These are phyloP conservation scores for Gallinago jamesoni DNA, from an alignment of 2,113 vertebrate species.

Conservation along the genomic window DNA sequence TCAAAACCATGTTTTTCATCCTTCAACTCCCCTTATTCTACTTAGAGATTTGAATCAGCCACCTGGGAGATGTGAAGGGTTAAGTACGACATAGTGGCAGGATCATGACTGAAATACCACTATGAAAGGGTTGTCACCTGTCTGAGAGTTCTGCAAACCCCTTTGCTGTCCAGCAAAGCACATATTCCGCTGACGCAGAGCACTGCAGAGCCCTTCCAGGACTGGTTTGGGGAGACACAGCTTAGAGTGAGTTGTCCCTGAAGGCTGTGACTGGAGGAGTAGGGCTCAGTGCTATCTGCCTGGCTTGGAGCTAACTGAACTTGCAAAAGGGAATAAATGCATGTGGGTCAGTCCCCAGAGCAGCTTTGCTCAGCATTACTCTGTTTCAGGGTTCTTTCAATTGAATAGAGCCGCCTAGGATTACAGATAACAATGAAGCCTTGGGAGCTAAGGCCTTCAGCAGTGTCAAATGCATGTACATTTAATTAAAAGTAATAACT, in stretches of 20 bases:
- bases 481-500: slow-evolving; percentile 27
- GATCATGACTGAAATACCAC: neutral
- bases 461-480: neutral
- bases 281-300: neutral
- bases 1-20: neutral
- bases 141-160: neutral
- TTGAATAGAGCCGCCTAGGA: neutral
- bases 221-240: neutral
- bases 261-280: neutral
- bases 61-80: neutral
- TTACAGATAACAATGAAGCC: neutral
- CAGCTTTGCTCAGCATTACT: neutral
- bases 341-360: neutral
- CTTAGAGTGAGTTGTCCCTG: fast-evolving
- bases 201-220: neutral
- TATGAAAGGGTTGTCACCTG: neutral
- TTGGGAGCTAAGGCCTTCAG: neutral
- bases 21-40: neutral
- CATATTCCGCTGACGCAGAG: neutral
- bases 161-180: neutral
- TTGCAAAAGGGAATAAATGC: neutral
- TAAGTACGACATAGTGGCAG: neutral
- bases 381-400: neutral
- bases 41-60: neutral
- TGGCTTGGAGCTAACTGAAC: neutral